phyloP scores from a whole-genome alignment of 37 sponge, comb jelly and placozoan species.

The Amphimedon queenslandica region DNA sequence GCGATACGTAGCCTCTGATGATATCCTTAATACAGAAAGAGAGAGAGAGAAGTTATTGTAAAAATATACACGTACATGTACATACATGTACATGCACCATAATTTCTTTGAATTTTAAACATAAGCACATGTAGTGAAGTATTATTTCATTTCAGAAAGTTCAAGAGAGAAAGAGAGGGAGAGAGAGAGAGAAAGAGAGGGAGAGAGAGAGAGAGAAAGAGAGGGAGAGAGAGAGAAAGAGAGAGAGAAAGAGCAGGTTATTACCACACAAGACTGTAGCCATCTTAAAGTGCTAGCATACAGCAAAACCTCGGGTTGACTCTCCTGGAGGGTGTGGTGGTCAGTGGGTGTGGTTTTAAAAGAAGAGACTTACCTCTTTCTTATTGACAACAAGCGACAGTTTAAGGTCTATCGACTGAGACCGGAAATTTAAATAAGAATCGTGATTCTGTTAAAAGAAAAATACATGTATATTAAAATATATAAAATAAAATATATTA shows the following conservation, averaged over 20 bases:
- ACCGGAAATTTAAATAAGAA: slow-evolving; percentile 73
- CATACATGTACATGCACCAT: neutral
- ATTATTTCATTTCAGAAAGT: neutral
- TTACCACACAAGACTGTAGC: slow-evolving; percentile 77
- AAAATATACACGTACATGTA: neutral
- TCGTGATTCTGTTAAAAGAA: slow-evolving; percentile 58
- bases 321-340: slow-evolving; percentile 11
- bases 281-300: slow-evolving; percentile 90
- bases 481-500: neutral
- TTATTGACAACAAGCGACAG: slow-evolving; percentile 31
- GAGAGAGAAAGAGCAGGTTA: neutral
- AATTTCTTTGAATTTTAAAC: too few relatives aligned
- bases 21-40: slow-evolving; percentile 16
- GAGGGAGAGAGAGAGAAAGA: neutral
- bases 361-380: slow-evolving; percentile 5
- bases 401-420: slow-evolving; percentile 65
- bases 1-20: slow-evolving; percentile 41
- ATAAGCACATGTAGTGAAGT: neutral
- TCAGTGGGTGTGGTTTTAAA: neutral
- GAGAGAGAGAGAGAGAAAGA: too few relatives aligned
- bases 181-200: too few relatives aligned
- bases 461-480: neutral
- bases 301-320: slow-evolving; percentile 43
- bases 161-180: too few relatives aligned
- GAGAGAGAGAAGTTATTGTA: too few relatives aligned